phyloP scores from a whole-genome alignment of 2,113 vertebrate genomes.

The Corvus hawaiiensis region DNA sequence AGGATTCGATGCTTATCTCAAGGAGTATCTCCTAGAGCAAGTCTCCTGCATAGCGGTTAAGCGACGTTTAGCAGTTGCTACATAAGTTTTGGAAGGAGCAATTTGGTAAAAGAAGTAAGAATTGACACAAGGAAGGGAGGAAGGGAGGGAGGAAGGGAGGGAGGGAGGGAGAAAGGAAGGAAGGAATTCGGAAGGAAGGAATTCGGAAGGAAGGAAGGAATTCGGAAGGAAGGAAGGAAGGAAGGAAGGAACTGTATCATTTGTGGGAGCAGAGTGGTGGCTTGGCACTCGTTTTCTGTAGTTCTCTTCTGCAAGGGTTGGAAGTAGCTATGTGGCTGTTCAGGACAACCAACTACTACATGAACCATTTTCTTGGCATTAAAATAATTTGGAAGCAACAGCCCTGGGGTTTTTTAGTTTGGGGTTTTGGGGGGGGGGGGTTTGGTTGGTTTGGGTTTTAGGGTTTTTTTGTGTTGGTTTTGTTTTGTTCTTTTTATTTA shows the following conservation, averaged over 20 bases:
- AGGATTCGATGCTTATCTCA: neutral
- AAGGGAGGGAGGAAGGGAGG: no score
- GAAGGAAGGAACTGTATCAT: neutral
- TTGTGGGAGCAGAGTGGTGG: neutral
- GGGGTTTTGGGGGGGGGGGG: no score
- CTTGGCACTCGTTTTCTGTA: neutral
- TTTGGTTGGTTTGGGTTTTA: neutral
- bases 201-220: neutral
- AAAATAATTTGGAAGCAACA: neutral
- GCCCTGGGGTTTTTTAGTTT: neutral
- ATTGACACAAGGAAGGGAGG: neutral
- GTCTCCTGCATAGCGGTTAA: neutral
- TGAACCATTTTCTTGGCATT: neutral
- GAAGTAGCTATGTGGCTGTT: neutral
- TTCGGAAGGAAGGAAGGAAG: neutral
- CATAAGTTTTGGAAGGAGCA: neutral
- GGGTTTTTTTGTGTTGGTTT: no score
- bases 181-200: neutral
- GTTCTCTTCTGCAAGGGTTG: neutral
- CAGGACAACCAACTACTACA: neutral
- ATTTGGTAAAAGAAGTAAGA: neutral
- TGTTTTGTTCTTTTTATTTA: neutral
- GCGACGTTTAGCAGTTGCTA: neutral
- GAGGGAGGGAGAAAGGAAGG: no score
- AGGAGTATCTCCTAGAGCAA: neutral